A percentile compares a stretch with the other conserved stretches of the same genome.
phyloP scores from a whole-genome alignment of 2,888 invertebrate genomes.

The Oxyscelio sp. region DNA sequence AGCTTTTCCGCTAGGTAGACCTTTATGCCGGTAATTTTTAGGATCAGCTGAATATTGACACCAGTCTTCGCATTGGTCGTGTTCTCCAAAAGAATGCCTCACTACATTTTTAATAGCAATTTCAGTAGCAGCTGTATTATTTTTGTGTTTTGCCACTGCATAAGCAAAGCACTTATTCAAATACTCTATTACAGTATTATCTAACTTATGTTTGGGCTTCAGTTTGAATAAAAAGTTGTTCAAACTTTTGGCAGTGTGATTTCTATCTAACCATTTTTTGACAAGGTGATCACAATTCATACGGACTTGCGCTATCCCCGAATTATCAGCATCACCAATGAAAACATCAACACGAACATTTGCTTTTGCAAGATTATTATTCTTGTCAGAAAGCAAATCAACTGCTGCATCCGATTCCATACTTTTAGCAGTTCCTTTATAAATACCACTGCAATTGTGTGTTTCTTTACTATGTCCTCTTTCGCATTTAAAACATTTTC shows the following conservation, averaged over 20 bases:
- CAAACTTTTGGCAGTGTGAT: constrained; percentile 51
- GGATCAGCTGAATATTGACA: constrained; percentile 68
- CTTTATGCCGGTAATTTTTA: constrained; percentile 50
- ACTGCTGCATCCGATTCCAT: constrained; percentile 78
- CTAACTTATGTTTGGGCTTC: constrained; percentile 41
- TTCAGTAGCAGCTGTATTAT: constrained; percentile 43
- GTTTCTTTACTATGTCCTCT: constrained; percentile 44
- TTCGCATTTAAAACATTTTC: constrained; percentile 71
- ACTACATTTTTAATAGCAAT: constrained; percentile 67
- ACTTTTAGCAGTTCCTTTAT: constrained; percentile 73
- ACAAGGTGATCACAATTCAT: constrained; percentile 37
- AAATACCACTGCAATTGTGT: constrained; percentile 73
- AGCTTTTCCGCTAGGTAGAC: constrained; percentile 40
- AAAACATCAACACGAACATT: constrained; percentile 58
- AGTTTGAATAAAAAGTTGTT: constrained; percentile 56
- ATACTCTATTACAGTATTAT: constrained; percentile 66
- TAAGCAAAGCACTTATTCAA: constrained; percentile 75
- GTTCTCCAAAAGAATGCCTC: constrained; percentile 74
- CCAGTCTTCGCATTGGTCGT: constrained; percentile 72
- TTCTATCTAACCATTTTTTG: constrained; percentile 40
- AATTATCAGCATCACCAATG: constrained; percentile 76
- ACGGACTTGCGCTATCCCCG: constrained; percentile 70
- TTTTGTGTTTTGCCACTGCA: constrained; percentile 49
- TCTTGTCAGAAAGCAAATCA: constrained; percentile 63
- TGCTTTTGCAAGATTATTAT: constrained; percentile 30